A percentile compares a stretch with the other conserved stretches of the same genome.
Conservation (phyloP, 2,113 vertebrate genomes). For the Narcine bancroftii region DNA sequence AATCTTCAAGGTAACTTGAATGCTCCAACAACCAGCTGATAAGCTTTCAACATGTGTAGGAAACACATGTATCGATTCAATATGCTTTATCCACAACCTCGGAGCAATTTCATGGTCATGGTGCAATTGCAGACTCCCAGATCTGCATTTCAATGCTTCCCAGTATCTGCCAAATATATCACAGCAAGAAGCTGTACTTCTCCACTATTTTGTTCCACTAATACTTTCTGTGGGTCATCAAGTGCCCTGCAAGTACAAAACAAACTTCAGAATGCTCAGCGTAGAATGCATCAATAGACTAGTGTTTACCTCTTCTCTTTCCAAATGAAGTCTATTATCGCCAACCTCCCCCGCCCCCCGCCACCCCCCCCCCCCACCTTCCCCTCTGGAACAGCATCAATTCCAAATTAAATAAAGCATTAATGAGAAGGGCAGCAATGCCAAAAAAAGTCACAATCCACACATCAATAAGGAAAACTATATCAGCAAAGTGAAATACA, state of each 20-base stretch:
- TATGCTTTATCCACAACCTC: background rate
- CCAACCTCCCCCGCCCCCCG: background rate
- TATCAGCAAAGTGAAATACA: background rate
- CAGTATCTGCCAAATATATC: background rate
- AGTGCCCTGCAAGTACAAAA: background rate
- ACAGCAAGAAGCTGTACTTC: background rate
- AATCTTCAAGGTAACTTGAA: too few species aligned
- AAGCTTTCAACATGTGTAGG: too few species aligned
- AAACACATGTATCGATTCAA: background rate
- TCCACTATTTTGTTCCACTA: background rate
- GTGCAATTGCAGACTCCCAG: background rate
- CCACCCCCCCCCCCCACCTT: background rate
- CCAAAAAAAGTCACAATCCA: background rate
- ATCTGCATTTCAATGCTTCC: background rate
- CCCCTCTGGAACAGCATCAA: background rate
- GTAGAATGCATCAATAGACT: constrained; percentile 7
- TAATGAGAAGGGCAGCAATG: background rate
- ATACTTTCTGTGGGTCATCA: background rate
- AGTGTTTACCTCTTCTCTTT: background rate
- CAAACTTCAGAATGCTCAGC: background rate
- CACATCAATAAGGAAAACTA: background rate
- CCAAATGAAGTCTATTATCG: background rate
- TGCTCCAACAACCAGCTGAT: too few species aligned
- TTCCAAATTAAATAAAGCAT: constrained; percentile 16
- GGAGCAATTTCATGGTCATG: background rate